A percentile compares a stretch with the other conserved stretches of the same genome.
Evolutionary conservation across 2,113 vertebrate genomes (phyloP).

Genomic region (Copsychus sechellarum): DNA sequence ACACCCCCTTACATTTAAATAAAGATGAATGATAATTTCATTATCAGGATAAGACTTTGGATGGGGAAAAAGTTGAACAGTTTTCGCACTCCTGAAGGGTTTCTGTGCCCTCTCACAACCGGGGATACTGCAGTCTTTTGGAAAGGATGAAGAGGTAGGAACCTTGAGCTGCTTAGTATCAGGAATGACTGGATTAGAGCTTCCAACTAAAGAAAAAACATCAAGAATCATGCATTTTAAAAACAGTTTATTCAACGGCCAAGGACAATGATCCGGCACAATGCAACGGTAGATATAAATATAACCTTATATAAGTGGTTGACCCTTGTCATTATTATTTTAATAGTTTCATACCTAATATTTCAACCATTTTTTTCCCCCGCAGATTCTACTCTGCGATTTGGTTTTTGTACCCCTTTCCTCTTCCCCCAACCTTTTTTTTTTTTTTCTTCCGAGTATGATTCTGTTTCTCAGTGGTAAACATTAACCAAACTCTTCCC

Average conservation of each 20-base stretch:
- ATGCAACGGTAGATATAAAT: conserved; percentile 68
- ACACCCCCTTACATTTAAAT: conserved; percentile 2
- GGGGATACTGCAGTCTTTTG: conserved; percentile 51
- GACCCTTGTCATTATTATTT: conserved; percentile 67
- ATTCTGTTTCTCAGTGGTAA: conserved; percentile 61
- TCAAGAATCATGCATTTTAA: conserved; percentile 69
- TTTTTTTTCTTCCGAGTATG: neutral
- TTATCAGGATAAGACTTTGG: conserved; percentile 51
- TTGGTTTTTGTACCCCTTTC: neutral
- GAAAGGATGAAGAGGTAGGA: conserved; percentile 56
- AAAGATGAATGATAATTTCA: conserved; percentile 67
- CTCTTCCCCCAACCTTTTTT: neutral
- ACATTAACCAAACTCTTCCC: conserved; percentile 57
- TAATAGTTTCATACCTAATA: conserved; percentile 62
- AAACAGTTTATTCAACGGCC: conserved; percentile 68
- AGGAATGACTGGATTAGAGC: conserved; percentile 57
- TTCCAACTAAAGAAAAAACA: conserved; percentile 69
- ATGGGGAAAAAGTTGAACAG: neutral
- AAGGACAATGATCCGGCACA: conserved; percentile 68
- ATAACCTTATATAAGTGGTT: conserved; percentile 71
- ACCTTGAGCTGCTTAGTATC: conserved; percentile 50
- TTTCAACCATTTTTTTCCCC: conserved; percentile 28
- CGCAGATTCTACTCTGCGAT: conserved; percentile 43
- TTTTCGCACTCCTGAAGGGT: conserved; percentile 13
- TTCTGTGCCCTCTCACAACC: conserved; percentile 25